Percentiles rank a stretch among this genome's conserved stretches.
Evolutionary conservation across 92 coral and sea anemone species (phyloP).

Genomic region (Meandrina meandrites): DNA sequence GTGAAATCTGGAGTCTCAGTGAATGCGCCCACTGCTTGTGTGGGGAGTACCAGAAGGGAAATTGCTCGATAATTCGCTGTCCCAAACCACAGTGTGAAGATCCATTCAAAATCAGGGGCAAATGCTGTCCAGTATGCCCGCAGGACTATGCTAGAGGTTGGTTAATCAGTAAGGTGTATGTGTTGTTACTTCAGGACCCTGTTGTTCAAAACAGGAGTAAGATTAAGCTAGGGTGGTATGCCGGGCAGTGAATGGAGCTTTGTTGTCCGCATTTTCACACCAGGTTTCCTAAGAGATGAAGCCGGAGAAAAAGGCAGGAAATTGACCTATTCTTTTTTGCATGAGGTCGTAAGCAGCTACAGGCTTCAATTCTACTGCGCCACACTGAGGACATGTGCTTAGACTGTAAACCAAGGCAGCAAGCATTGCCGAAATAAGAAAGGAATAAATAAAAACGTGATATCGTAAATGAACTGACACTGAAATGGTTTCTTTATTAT

Average conservation of each 20-base stretch:
- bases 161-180: neutral
- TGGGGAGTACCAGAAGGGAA: conserved; percentile 43
- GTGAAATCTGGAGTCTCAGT: conserved; percentile 71
- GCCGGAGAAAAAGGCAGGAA: no score
- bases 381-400: no score
- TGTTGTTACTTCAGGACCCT: neutral
- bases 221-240: no score
- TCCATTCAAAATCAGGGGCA: conserved; percentile 63
- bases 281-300: no score
- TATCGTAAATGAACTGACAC: neutral
- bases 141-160: conserved; percentile 58
- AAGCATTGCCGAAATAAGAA: neutral
- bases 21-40: conserved; percentile 78
- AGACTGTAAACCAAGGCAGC: no score
- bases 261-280: no score
- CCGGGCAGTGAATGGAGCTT: no score
- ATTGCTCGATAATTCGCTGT: conserved; percentile 59
- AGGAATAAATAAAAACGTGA: neutral
- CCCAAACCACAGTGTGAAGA: conserved; percentile 48
- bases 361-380: no score
- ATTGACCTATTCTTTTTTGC: no score
- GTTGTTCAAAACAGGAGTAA: neutral
- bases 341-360: no score
- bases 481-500: neutral
- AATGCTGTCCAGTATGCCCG: conserved; percentile 71